Evolutionary conservation across 2,888 invertebrate genomes (phyloP).

Genomic region (Temnothorax rugatulus): DNA sequence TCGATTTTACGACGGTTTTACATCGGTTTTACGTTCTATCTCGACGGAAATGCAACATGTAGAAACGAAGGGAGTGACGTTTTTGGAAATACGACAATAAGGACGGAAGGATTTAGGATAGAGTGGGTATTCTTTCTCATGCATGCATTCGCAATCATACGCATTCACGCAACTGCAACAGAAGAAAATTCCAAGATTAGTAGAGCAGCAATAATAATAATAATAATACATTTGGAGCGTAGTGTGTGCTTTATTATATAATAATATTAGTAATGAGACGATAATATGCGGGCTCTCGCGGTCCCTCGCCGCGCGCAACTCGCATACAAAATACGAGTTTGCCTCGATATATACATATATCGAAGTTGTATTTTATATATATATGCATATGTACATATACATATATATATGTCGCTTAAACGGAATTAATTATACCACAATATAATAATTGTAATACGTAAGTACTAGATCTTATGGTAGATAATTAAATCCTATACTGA

Average conservation of each 20-base stretch:
- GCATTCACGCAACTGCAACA: slow-evolving; percentile 73
- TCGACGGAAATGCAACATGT: neutral
- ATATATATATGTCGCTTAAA: slow-evolving; percentile 71
- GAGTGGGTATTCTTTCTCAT: slow-evolving; percentile 8
- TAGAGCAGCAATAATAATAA: slow-evolving; percentile 61
- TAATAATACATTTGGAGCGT: slow-evolving; percentile 81
- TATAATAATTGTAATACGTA: slow-evolving; percentile 55
- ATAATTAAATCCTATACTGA: slow-evolving; percentile 26
- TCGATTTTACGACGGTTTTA: neutral
- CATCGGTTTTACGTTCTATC: neutral
- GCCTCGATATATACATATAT: slow-evolving; percentile 68
- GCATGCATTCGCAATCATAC: slow-evolving; percentile 60
- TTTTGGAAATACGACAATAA: neutral
- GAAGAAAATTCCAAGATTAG: slow-evolving; percentile 64
- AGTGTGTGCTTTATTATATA: slow-evolving; percentile 84
- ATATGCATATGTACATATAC: neutral
- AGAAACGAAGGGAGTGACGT: neutral
- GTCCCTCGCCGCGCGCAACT: slow-evolving; percentile 67
- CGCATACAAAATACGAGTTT: slow-evolving; percentile 81
- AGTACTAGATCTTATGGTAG: slow-evolving; percentile 51
- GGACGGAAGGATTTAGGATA: neutral
- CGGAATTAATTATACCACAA: slow-evolving; percentile 72
- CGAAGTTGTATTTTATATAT: neutral
- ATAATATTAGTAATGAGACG: slow-evolving; percentile 80
- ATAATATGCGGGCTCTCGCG: slow-evolving; percentile 68